phyloP scores from a whole-genome alignment of 2,797 vertebrate species.

The Varecia variegata region DNA sequence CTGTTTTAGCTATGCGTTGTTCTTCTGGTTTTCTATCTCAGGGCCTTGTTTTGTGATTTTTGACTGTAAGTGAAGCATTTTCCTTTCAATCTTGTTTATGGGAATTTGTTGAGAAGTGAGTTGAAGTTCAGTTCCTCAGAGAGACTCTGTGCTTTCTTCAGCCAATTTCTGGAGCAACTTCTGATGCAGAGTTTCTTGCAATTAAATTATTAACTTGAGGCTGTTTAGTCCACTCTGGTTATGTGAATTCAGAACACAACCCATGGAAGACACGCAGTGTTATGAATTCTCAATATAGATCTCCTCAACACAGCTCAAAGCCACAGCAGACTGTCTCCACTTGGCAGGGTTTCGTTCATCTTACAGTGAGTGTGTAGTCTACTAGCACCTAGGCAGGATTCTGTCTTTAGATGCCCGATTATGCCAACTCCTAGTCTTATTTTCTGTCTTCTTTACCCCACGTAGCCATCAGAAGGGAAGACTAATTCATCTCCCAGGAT shows the following conservation, averaged over 20 bases:
- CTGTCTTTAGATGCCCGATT: background rate
- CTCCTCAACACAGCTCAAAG: background rate
- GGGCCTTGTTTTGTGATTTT: background rate
- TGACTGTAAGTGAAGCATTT: background rate
- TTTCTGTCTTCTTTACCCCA: background rate
- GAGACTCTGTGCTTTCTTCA: background rate
- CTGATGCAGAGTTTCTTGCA: background rate
- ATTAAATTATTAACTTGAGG: background rate
- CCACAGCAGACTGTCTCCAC: background rate
- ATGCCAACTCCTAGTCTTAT: background rate
- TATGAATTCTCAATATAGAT: background rate
- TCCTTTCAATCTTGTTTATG: background rate
- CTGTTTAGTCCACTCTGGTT: background rate
- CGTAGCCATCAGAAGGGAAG: background rate
- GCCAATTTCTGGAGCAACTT: background rate
- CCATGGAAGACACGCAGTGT: background rate
- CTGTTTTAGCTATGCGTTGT: background rate
- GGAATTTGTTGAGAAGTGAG: background rate
- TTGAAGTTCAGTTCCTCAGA: background rate
- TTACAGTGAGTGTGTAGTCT: background rate
- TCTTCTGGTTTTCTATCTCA: background rate
- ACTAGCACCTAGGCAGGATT: background rate
- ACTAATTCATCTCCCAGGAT: background rate
- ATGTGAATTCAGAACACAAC: background rate
- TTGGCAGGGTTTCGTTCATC: background rate